Percentiles rank a stretch among this genome's conserved stretches.
Evolutionary conservation across 1,140 invertebrate genomes (phyloP).

Genomic region (Trichogramma pretiosum): DNA sequence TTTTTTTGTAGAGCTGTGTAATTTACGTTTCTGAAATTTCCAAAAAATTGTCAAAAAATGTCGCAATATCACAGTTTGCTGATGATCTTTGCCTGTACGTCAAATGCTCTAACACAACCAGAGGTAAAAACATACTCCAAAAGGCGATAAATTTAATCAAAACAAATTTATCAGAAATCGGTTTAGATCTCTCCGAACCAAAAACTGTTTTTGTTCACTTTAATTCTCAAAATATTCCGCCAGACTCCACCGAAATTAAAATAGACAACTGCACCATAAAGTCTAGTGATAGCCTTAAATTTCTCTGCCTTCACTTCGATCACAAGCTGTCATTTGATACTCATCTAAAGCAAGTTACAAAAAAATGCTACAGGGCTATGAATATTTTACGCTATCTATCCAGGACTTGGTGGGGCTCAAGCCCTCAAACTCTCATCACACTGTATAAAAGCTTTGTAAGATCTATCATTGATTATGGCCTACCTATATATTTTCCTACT

Average conservation of each 20-base stretch:
- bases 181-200: background rate
- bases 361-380: conserved; percentile 3
- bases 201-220: background rate
- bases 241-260: background rate
- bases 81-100: conserved; percentile 1
- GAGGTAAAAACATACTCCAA: background rate
- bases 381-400: conserved; percentile 12
- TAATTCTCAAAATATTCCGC: background rate
- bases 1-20: no score
- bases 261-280: background rate
- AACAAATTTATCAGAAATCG: background rate
- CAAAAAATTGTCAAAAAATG: background rate
- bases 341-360: background rate
- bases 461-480: conserved; percentile 14
- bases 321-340: background rate
- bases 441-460: conserved; percentile 14
- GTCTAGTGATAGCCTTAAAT: background rate
- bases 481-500: conserved; percentile 3
- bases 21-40: background rate
- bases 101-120: background rate
- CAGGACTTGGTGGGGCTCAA: conserved; percentile 10
- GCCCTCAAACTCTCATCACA: conserved; percentile 1
- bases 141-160: background rate
- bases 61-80: conserved; percentile 1
- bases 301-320: background rate